Base-by-base conservation (phyloP, 2,888 invertebrate species). In the Caenorhabditis macrosperma region DNA sequence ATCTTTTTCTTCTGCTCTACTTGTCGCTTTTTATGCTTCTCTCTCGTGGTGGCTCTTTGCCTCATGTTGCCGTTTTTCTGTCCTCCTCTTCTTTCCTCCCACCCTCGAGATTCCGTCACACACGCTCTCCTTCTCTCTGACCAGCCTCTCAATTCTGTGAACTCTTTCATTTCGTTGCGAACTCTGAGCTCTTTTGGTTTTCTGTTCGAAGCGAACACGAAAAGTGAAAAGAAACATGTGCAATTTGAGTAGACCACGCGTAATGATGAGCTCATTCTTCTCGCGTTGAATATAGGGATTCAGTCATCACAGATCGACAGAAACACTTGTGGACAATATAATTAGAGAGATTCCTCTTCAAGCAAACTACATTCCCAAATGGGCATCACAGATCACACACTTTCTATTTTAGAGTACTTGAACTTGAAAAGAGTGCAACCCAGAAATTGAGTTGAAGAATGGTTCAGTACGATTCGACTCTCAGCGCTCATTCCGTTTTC, bases 1-100 rank as follows among this genome's bases (percentile, higher is more conserved):
- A 72, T 72, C 72, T 72, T 64, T 50, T 72, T 55, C 61, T 30
- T 63, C 63, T 55, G 63, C 72, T 61, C 63, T 72, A 26, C 48
- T 46, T 69, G 50, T 57, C 46, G 15, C 46, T 67, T 30, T 44
- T 59, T 68, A 17, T 50, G 48, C 69, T 69, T 50, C 33, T 60
- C 26, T 28, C 41, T 61, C 15, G 48, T 50, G 20, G 26, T 52
- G 30, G 35, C 35, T 33, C 30, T 33, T 6, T 33, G 38, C 22
- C 54, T 61, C 61, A 67, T 67, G 60, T 75, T 76, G 60, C 68
- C 67, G 44, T 61, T 68, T 63, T 30, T 76, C 6, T 50, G 46
- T 46, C 17, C 38, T 64, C 35, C 54, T 15, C 17, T 22, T 20
- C 26, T 44, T 38, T 61, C 52, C 41, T 35, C 38, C 7, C 55